Evolutionary conservation across 2,797 vertebrate genomes (phyloP), one percentile per base, ranked within the genome.

Genomic region (Melanogrammus aeglefinus): DNA sequence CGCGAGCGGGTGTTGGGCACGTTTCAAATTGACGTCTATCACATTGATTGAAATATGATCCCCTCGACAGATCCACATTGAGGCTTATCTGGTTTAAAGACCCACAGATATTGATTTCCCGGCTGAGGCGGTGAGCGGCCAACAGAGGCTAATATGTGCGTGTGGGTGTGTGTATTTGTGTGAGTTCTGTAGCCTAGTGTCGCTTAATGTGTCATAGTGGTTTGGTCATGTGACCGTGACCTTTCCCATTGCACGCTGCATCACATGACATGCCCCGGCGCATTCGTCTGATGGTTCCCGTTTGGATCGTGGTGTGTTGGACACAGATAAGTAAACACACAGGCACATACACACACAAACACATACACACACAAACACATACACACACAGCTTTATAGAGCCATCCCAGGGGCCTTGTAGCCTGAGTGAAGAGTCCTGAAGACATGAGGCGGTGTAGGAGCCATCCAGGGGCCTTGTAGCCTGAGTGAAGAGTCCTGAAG

Each of bases 1-100:
- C 1, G 44, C 13, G 44, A 47, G 1, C 13, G 41, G 10, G 41
- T 14, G 10, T 6, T 44, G 41, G 8, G 41, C 41, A 47, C 14
- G 51, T 57, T 57, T 57, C 6, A 4, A 6, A n/a, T 85, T 78
- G 9, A 78, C 82, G 71, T 73, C 74, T 79, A 76, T 78, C 51
- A 57, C 78, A 90, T 88, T 75, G 88, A 90, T 75, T 75, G 33
- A 39, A 85, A 87, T 80, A 81, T 85, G 81, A 57, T 57, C 16
- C 16, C 77, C 76, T 73, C 76, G 47, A 9, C 27, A 16, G 80
- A 86, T 90, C 86, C 77, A 86, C 90, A 83, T 69, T 2, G 35
- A 76, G 78, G 87, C 85, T 90, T 87, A 88, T 87, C 89, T 84
- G 85, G 86, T 88, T 88, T 86, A 21, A 78, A 71, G 84, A 84